phyloP scores from a whole-genome alignment of 2,888 invertebrate species.

The Rhimphoctona megacephalus region DNA sequence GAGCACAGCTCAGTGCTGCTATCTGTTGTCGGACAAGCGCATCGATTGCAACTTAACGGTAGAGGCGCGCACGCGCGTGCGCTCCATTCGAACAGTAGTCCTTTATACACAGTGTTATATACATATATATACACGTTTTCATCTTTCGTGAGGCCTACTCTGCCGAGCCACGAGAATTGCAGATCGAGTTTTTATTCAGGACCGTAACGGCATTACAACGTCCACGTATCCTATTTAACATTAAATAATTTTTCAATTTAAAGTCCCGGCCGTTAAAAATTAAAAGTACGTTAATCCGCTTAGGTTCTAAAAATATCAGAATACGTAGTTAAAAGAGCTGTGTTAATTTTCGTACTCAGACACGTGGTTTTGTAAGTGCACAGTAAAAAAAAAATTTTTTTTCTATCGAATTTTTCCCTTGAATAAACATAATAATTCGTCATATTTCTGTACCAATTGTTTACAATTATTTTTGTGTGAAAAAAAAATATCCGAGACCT shows the following conservation, averaged over 20 bases:
- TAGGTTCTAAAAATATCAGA: not conserved
- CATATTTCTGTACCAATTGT: no score
- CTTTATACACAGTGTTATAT: not conserved
- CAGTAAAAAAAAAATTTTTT: no score
- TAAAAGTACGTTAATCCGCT: not conserved
- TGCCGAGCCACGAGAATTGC: conserved; percentile 43
- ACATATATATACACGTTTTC: not conserved
- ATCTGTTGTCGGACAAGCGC: conserved; percentile 74
- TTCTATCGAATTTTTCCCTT: no score
- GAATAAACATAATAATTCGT: no score
- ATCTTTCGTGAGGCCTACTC: not conserved
- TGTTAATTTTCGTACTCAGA: no score
- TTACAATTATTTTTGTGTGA: no score
- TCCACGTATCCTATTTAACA: not conserved
- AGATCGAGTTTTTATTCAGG: conserved; percentile 51
- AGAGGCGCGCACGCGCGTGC: conserved; percentile 50
- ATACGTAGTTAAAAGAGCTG: no score
- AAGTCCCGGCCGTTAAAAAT: not conserved
- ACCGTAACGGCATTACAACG: conserved; percentile 55
- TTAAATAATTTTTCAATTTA: not conserved
- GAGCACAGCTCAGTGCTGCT: conserved; percentile 73
- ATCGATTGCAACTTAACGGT: conserved; percentile 63
- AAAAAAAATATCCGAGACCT: no score
- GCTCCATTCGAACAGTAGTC: conserved; percentile 6
- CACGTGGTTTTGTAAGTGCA: no score